Evolutionary conservation across 1,140 invertebrate species (phyloP).

Genomic region (Eriocheir sinensis): DNA sequence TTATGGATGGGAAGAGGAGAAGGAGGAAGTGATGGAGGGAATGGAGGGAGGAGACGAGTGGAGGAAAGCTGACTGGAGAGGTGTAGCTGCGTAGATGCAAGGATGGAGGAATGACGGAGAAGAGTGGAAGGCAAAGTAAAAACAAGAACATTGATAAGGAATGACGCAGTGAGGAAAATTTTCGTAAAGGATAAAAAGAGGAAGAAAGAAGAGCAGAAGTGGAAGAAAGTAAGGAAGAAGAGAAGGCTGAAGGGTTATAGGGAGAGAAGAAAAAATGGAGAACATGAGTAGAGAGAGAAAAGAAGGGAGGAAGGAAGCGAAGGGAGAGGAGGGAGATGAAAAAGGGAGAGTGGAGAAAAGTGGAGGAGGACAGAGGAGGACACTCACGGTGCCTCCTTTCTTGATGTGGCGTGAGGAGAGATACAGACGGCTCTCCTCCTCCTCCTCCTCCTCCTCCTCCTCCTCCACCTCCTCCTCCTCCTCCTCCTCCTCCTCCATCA

Average conservation of each 20-base stretch:
- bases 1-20: neutral
- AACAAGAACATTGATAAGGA: too few species aligned
- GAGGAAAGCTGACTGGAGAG: too few species aligned
- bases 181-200: too few species aligned
- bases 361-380: neutral
- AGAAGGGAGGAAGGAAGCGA: neutral
- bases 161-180: too few species aligned
- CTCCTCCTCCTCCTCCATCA: conserved; percentile 39
- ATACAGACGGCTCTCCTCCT: conserved; percentile 26
- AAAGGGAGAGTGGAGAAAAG: neutral
- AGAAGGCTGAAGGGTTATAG: neutral
- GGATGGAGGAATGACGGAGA: too few species aligned
- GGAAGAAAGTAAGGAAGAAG: neutral
- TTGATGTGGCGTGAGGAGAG: conserved; percentile 32
- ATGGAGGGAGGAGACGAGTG: neutral
- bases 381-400: conserved; percentile 21
- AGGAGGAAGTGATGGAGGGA: neutral
- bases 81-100: too few species aligned
- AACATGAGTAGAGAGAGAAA: too few species aligned
- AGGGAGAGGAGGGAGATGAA: too few species aligned
- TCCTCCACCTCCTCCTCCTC: neutral
- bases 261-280: too few species aligned
- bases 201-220: too few species aligned
- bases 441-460: conserved; percentile 9
- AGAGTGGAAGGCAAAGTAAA: too few species aligned